These are phyloP conservation scores for Apodemus sylvaticus DNA, from an alignment of 2,113 vertebrate genomes.

Conservation along the genomic window DNA sequence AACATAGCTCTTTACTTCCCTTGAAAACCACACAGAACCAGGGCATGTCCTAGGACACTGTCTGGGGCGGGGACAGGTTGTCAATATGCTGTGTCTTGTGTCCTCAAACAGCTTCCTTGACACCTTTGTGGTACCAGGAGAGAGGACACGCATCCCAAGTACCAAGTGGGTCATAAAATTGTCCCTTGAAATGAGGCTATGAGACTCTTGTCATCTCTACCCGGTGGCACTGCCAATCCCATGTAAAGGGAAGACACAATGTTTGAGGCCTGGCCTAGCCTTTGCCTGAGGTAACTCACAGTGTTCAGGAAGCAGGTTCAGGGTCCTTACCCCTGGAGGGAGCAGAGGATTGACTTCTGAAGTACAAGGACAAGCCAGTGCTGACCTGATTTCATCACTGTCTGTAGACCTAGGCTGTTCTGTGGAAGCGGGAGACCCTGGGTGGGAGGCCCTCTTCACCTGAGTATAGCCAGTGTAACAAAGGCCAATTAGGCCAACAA, in stretches of 20 bases:
- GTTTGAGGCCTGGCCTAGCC: neutral
- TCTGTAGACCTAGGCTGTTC: neutral
- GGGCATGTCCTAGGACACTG: fast-evolving
- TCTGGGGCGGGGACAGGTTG: fast-evolving
- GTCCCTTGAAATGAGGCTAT: neutral
- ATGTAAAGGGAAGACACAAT: neutral
- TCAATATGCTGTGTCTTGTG: fast-evolving
- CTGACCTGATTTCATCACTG: neutral
- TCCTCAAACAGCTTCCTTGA: neutral
- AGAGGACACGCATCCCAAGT: neutral
- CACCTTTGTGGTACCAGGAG: fast-evolving
- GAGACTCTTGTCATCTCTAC: neutral
- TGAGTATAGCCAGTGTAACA: fast-evolving
- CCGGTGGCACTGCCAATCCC: neutral
- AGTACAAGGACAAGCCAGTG: fast-evolving
- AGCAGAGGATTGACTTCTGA: neutral
- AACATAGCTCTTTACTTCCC: neutral
- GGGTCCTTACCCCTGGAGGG: neutral
- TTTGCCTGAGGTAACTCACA: neutral
- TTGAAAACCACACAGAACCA: neutral
- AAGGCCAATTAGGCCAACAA: neutral
- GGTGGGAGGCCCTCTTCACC: fast-evolving
- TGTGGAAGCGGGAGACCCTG: no score
- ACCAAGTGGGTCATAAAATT: neutral
- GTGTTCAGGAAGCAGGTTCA: neutral